Evolutionary conservation across 2,797 vertebrate genomes (phyloP), one percentile per base, ranked within the genome.

Genomic region (Poecilia velifera): DNA sequence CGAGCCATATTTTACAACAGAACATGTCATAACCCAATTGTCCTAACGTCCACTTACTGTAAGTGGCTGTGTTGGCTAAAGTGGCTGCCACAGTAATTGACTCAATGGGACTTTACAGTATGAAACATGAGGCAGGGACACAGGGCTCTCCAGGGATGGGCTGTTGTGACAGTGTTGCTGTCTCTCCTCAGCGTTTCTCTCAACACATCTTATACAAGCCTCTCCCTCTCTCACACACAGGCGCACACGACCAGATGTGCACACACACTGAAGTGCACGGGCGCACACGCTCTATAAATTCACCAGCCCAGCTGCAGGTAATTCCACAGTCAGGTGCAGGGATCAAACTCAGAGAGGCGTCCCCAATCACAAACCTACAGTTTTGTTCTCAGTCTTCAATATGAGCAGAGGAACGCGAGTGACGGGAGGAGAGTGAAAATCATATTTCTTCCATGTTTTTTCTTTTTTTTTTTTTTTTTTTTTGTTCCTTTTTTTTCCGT

Each of bases 21-120:
- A 82, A 91, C 85, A 91, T 92, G 88, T 92, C 89, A 88, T 94
- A 94, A 94, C 91, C 90, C 90, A 93, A 92, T 94, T 93, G 89
- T 93, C 89, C 92, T 84, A 81, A 85, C 39, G 85, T 93, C 89
- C 92, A 94, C 90, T 94, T 93, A 90, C 86, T 88, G 91, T 93
- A 91, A 94, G 90, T 94, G 93, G 87, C 82, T 79, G n/a, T 62
- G 77, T 85, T 89, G 87, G 92, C 83, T 93, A 89, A 92, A 91
- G 90, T 90, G 86, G 79, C 88, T 86, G 91, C 86, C 85, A 87
- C 88, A 10, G 84, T 92, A 92, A 93, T 91, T 91, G 94, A 93
- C 92, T 93, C 87, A 87, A 86, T 90, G 84, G 86, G 88, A 89
- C 86, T 92, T 91, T 94, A 92, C 91, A 87, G 90, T 91, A 90